These are phyloP conservation scores for Dastarcus helophoroides DNA, from an alignment of 2,888 invertebrate genomes.

Conservation along the genomic window DNA sequence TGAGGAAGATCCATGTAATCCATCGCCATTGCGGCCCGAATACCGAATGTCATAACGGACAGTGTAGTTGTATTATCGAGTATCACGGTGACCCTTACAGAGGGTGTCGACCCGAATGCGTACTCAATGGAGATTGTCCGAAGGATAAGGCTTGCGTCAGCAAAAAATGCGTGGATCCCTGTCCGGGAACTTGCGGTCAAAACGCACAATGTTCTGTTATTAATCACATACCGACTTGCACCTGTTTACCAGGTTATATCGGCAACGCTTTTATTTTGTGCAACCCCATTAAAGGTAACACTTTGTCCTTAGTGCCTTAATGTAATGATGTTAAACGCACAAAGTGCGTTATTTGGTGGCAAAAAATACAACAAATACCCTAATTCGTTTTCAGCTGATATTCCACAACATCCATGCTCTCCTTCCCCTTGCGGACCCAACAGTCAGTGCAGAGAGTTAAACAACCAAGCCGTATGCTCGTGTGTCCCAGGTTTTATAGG, in stretches of 20 bases:
- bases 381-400: slow-evolving; percentile 7
- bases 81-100: slow-evolving; percentile 53
- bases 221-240: slow-evolving; percentile 58
- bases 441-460: slow-evolving; percentile 49
- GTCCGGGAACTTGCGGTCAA: slow-evolving; percentile 53
- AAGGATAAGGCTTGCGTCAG: slow-evolving; percentile 48
- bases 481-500: slow-evolving; percentile 41
- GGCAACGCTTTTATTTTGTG: slow-evolving; percentile 39
- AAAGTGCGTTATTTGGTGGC: too few relatives aligned
- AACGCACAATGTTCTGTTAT: slow-evolving; percentile 57
- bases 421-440: slow-evolving; percentile 66
- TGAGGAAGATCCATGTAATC: slow-evolving; percentile 46
- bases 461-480: slow-evolving; percentile 45
- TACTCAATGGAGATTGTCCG: slow-evolving; percentile 51
- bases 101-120: slow-evolving; percentile 57
- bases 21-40: slow-evolving; percentile 57
- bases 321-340: neutral
- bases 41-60: slow-evolving; percentile 50
- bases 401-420: slow-evolving; percentile 52
- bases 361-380: too few relatives aligned
- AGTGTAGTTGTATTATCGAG: slow-evolving; percentile 46
- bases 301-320: slow-evolving; percentile 1
- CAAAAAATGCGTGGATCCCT: slow-evolving; percentile 56
- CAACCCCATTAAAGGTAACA: slow-evolving; percentile 12
- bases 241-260: slow-evolving; percentile 50